These are phyloP conservation scores for Euleptes europaea DNA, from an alignment of 2,113 vertebrate species.

Conservation along the genomic window DNA sequence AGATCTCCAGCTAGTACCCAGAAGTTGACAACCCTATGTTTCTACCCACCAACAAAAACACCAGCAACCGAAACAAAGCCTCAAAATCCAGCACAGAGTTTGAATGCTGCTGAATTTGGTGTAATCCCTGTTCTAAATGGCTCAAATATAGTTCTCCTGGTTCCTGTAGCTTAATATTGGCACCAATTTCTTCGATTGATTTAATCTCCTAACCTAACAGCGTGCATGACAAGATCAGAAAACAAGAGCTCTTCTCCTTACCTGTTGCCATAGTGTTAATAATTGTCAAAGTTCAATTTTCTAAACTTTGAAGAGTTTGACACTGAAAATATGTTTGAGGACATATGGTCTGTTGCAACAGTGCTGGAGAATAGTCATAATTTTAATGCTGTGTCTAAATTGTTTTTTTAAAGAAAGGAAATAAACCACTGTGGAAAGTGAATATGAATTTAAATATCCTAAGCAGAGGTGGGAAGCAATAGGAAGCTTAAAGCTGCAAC, in stretches of 20 bases:
- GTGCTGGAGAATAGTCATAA: background rate
- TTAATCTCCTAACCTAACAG: background rate
- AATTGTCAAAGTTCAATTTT: background rate
- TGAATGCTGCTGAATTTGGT: background rate
- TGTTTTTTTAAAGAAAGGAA: slow-evolving; percentile 2
- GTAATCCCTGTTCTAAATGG: background rate
- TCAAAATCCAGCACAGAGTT: background rate
- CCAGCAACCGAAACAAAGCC: background rate
- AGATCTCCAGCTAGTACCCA: too few relatives aligned
- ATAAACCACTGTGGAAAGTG: background rate
- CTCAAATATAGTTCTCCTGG: too few relatives aligned
- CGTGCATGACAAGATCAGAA: background rate
- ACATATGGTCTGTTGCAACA: background rate
- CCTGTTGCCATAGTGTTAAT: background rate
- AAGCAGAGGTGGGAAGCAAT: background rate
- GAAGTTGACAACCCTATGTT: too few relatives aligned
- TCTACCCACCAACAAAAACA: too few relatives aligned
- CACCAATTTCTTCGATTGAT: background rate
- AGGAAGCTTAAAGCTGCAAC: background rate
- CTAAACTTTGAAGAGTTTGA: background rate
- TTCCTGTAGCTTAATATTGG: background rate
- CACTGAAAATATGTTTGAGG: rapidly evolving
- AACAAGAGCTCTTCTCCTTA: background rate
- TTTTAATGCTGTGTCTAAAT: slow-evolving; percentile 2
- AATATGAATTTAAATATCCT: background rate